phyloP scores from a whole-genome alignment of 1,140 invertebrate species.

The Cepaea nemoralis region DNA sequence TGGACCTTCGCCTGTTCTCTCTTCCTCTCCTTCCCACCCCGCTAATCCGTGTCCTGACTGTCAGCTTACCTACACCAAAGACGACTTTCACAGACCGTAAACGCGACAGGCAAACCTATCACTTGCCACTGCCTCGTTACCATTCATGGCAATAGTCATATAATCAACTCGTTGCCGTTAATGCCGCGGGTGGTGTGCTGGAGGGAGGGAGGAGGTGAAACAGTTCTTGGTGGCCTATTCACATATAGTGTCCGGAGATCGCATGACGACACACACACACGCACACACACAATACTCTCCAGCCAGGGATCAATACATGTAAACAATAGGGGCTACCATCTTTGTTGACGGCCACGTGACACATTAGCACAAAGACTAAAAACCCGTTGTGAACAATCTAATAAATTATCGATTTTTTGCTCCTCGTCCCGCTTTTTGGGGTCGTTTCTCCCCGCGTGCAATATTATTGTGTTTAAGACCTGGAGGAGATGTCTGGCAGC shows the following conservation, averaged over 20 bases:
- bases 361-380: constrained; percentile 36
- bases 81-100: too few relatives aligned
- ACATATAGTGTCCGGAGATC: background rate
- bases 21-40: constrained; percentile 9
- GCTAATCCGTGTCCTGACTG: background rate
- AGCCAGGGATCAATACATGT: constrained; percentile 20
- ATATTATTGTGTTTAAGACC: constrained; percentile 31
- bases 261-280: constrained; percentile 4
- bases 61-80: background rate
- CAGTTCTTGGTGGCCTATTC: too few relatives aligned
- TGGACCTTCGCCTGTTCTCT: background rate
- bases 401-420: constrained; percentile 33
- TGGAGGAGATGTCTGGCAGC: background rate
- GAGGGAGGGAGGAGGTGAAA: too few relatives aligned
- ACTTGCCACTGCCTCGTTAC: too few relatives aligned
- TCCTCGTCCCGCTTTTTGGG: background rate
- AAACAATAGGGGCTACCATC: constrained; percentile 28
- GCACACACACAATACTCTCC: background rate
- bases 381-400: constrained; percentile 23
- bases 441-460: background rate
- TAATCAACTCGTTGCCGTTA: background rate
- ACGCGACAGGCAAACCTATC: too few relatives aligned
- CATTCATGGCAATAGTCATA: background rate
- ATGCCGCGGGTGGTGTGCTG: too few relatives aligned
- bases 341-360: constrained; percentile 33